Evolutionary conservation across 2,888 invertebrate species (phyloP), one percentile per base, ranked within the genome.

Genomic region (Mellilla xanthometata): DNA sequence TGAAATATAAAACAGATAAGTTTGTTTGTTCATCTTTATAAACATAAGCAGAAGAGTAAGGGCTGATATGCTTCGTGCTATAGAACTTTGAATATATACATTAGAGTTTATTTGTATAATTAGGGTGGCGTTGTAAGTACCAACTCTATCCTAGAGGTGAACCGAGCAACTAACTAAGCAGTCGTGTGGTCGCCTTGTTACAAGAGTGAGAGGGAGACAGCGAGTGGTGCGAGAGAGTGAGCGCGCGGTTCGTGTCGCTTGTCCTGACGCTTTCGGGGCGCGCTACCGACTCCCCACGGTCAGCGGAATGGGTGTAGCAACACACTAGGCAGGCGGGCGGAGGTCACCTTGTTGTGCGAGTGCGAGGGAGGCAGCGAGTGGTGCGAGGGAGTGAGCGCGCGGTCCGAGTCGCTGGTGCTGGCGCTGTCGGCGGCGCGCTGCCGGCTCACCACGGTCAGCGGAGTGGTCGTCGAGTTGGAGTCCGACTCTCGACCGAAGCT

Each of bases 401-500:
- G 90, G 48, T 93, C 93, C 12, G 89, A 89, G 71, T 93, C 92
- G 66, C 90, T 91, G 58, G 82, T 81, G 72, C 87, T 90, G 52
- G 67, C 60, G 56, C 81, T 79, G 60, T 89, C 83, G 54, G 64
- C 52, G 32, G 85, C 85, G 46, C 91, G 91, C 70, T 87, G 90
- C 12, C 91, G 90, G 67, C 92, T 91, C 62, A 94, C 91, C 52
- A 94, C 91, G n/a, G 94, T 94, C 76, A 93, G 93, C 19, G 93
- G 93, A 6, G 94, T 94, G 8, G 93, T 93, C 11, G 94, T 94
- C 15, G 95, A 94, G 71, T 94, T 94, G 4, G 94, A 94, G 80
- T 95, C 95, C 6, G 95, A 94, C 78, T 95, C 94, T 51, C 93
- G 93, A 34, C 94, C 94, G 73, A 93, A 91, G 62, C 93, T 93